Base-by-base conservation (phyloP, 2,888 invertebrate species). In the Linnaemya tessellans region DNA sequence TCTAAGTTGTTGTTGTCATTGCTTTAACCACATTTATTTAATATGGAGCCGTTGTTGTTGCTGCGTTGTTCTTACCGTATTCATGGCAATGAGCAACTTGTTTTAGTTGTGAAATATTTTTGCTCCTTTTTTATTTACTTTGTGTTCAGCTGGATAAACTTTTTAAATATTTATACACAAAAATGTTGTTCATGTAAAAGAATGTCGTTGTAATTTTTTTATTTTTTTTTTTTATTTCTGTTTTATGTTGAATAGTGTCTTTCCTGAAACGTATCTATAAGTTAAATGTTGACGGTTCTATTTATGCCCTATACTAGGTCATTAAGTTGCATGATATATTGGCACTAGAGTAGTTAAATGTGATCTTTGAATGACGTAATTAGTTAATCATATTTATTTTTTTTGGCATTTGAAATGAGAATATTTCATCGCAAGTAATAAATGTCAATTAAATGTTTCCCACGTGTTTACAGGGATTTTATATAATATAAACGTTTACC, bases 71-170 rank as follows among this genome's bases (percentile, higher is more conserved):
- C 30, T 20, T 43, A 15, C 20, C 38, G 11, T 65, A 56, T 49
- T 62, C 51, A 20, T 51, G 65, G 49, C 64, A 80, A 73, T 73
- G 65, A 56, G 65, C 73, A 73, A 80, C 56, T 73, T 80, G 80
- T 80, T 73, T 65, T 25, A 73, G 65, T 58, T 73, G 58, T 73
- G 73, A 65, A 64, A 65, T 46, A 43, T 56, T 43, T 46, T 80
- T 64, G 43, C 9, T 62, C 35, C 62, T 51, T 71, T 64, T 49
- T 51, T 49, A 3, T 54, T 41, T 64, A 15, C 10, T 41, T 51
- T 41, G 15, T 9, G 43, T 77, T 80, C n/a, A 70, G 70, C 79
- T 56, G 54, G 20, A 79, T 56, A 62, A 62, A 70, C 62, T 73
- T 56, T 73, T 73, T 38, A 73, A 73, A 73, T 58, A 73, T 79